Base-by-base conservation (phyloP, 2,113 vertebrate species). In the Zosterops borbonicus region DNA sequence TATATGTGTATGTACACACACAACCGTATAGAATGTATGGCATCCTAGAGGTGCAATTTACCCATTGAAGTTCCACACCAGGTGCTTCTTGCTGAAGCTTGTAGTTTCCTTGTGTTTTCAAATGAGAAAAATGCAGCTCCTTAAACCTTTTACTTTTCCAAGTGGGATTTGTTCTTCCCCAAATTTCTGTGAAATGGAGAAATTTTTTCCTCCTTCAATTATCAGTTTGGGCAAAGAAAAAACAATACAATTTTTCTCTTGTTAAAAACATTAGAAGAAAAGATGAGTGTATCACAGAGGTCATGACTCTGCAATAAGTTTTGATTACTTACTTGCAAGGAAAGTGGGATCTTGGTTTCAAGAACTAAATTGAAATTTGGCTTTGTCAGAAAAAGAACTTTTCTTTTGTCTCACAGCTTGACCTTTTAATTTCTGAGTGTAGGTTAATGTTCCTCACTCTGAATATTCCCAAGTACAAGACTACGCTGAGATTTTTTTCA, bases 11-110 rank as follows among this genome's bases (percentile, higher is more conserved):
- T 64, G 5, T 52, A 1, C 25, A 2, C 24, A 7, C 15, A 37
- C 6, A 55, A 8, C 33, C 3, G 2, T 29, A 1, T 6, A 6
- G 15, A 76, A 2, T 6, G 4, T 42, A 8, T 53, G 46, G 27
- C 8, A 47, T 47, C 49, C 7, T 23, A 12, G 50, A 65, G 20
- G 31, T 46, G 5, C 2, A 24, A 15, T 83, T 65, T 77, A 60
- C 7, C 24, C 27, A 11, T 4, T 18, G 28, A 29, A 22, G 39
- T 73, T 81, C 55, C 9, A 1, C 9, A 13, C 12, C 20, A 27
- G 12, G 2, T 71, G 28, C 56, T 89, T 60, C 41, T 65, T 77
- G 35, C 11, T 56, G 18, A 63, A 33, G 35, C 6, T 59, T 13
- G 16, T 74, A 41, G 24, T 6, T 67, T 67, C 37, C n/a, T 4